A percentile compares a stretch with the other conserved stretches of the same genome.
Conservation (phyloP, 2,888 invertebrate species). For the Himalopsyche kuldschensis region DNA sequence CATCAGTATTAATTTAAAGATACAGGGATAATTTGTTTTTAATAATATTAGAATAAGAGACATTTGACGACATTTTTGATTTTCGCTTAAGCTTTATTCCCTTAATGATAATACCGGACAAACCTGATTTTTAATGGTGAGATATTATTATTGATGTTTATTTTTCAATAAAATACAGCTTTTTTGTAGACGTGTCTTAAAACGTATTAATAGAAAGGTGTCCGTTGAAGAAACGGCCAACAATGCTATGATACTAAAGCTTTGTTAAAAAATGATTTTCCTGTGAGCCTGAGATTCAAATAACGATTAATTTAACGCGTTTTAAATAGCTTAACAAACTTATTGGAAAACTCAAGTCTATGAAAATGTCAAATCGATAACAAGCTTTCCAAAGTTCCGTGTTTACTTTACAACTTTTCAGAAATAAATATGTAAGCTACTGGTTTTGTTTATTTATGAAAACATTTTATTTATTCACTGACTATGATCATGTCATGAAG, state of each 20-base stretch:
- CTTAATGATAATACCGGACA: too few relatives aligned
- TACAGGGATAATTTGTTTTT: too few relatives aligned
- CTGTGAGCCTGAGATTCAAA: background rate
- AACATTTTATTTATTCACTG: background rate
- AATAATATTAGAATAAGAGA: too few relatives aligned
- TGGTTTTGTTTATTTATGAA: background rate
- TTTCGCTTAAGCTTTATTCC: too few relatives aligned
- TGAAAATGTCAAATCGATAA: background rate
- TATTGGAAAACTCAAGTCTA: background rate
- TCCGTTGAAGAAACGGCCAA: background rate
- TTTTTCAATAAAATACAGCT: background rate
- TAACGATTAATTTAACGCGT: background rate
- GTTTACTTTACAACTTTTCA: background rate
- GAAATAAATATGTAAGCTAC: background rate
- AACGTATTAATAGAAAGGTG: background rate
- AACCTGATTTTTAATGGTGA: too few relatives aligned
- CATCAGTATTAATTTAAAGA: too few relatives aligned
- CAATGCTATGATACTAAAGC: background rate
- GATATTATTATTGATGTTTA: too few relatives aligned
- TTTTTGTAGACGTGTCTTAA: background rate
- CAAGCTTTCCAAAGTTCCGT: background rate
- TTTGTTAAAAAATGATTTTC: background rate
- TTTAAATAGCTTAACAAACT: background rate
- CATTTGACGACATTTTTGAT: too few relatives aligned
- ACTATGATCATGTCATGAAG: background rate